Percentiles rank a stretch among this genome's conserved stretches.
phyloP scores from a whole-genome alignment of 2,113 vertebrate species.

The Protomyctophum bolini region DNA sequence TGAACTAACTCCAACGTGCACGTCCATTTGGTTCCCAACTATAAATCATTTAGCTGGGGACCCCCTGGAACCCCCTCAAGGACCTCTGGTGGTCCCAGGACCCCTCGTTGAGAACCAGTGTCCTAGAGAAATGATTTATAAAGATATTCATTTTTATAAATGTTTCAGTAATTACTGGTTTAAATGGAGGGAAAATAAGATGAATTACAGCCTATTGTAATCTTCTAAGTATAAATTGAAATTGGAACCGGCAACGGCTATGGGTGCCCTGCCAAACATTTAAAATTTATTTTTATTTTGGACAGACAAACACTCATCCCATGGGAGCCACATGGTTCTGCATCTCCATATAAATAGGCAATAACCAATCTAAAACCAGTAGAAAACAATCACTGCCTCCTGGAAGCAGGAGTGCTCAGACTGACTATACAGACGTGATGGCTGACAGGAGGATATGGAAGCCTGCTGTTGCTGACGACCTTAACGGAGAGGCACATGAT shows the following conservation, averaged over 20 bases:
- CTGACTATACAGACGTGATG: constrained; percentile 30
- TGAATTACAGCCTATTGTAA: background rate
- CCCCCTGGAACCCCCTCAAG: too few relatives aligned
- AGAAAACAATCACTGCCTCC: constrained; percentile 29
- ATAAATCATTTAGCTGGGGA: too few relatives aligned
- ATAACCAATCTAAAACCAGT: constrained; percentile 37
- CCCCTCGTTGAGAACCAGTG: too few relatives aligned
- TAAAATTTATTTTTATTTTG: background rate
- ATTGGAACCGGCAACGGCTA: background rate
- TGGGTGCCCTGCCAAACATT: constrained; percentile 5
- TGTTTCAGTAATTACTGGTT: background rate
- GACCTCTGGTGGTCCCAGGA: too few relatives aligned
- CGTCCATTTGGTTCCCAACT: too few relatives aligned
- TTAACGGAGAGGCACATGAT: constrained; percentile 43
- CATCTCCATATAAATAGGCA: constrained; percentile 30
- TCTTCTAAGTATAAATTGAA: constrained; percentile 4
- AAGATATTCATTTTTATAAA: background rate
- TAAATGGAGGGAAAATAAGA: background rate
- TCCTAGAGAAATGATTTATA: background rate
- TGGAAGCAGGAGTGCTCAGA: constrained; percentile 13
- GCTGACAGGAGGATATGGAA: constrained; percentile 21
- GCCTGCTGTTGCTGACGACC: constrained; percentile 54
- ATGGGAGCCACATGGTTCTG: background rate
- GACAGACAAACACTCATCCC: background rate
- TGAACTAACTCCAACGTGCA: too few relatives aligned